These are phyloP conservation scores for Meiosimyza platycephala DNA, from an alignment of 2,888 invertebrate species.

Conservation along the genomic window DNA sequence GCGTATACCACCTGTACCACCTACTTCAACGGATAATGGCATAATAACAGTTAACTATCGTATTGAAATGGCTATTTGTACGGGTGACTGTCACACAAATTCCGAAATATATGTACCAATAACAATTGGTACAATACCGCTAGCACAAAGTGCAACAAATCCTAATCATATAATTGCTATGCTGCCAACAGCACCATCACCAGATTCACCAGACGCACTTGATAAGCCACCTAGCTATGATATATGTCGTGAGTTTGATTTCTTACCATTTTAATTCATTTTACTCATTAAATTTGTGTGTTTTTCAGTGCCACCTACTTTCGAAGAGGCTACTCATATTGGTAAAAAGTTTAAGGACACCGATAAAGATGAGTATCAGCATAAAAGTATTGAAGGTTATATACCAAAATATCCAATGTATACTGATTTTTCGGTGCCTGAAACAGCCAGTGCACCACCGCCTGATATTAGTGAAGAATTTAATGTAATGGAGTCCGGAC, in stretches of 20 bases:
- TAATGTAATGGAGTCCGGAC: no score
- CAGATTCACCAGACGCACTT: slow-evolving; percentile 32
- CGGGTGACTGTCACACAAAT: slow-evolving; percentile 40
- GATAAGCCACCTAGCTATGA: slow-evolving; percentile 48
- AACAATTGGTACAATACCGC: slow-evolving; percentile 51
- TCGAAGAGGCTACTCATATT: slow-evolving; percentile 49
- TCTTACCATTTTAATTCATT: no score
- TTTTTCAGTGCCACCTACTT: slow-evolving; percentile 50
- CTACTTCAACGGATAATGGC: slow-evolving; percentile 33
- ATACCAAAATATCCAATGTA: slow-evolving; percentile 52
- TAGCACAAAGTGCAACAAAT: slow-evolving; percentile 45
- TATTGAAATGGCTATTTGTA: slow-evolving; percentile 38
- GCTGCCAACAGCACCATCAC: slow-evolving; percentile 28
- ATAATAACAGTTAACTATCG: slow-evolving; percentile 45
- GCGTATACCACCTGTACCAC: slow-evolving; percentile 45
- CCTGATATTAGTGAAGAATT: not conserved
- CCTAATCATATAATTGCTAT: slow-evolving; percentile 39
- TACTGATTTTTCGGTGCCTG: slow-evolving; percentile 43
- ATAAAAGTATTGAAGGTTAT: slow-evolving; percentile 43
- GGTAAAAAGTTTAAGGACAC: slow-evolving; percentile 47
- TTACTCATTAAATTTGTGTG: not conserved
- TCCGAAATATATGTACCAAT: slow-evolving; percentile 44
- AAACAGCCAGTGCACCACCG: slow-evolving; percentile 23
- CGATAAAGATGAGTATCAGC: slow-evolving; percentile 42
- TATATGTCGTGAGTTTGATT: slow-evolving; percentile 43